Evolutionary conservation across 2,113 vertebrate genomes (phyloP), one percentile per base, ranked within the genome.

Genomic region (Phylloscopus trochilus): DNA sequence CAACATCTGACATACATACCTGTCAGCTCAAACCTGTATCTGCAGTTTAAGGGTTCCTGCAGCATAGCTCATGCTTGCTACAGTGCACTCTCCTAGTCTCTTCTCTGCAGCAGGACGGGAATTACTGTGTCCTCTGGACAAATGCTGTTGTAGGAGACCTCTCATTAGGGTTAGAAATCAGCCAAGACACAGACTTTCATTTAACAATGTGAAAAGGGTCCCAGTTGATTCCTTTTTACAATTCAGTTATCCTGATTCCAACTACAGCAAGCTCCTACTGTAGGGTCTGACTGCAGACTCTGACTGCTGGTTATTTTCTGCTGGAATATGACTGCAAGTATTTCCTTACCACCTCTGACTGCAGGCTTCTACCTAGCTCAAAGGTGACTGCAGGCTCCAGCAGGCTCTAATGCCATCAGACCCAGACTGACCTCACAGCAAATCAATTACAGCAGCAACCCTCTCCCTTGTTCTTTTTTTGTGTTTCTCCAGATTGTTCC

Each of bases 1-100:
- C 26, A 68, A 39, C 5, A 3, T 31, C 28, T 0, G 3, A 52
- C 39, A 31, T 12, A 21, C 3, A 0, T 13, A 53, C 16, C 37
- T 86, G 39, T 35, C 76, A 70, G 39, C 35, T 92, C 64, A 74
- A 21, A 83, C 37, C 68, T 9, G 0, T 31, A 47, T 3, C 43
- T 74, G 39, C 35, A 59, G 3, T 28, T 62, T 33, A 22, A 62
- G 39, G 23, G 44, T 3, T 75, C 74, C 52, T 86, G 44, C 75
- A 83, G 37, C 2, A 0, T 1, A 56, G 37, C 17, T 58, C 16
- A 7, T 18, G 11, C 51, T 63, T 35, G 20, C 55, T 86, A 21
- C 55, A 67, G 15, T 28, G 55, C 46, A 31, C 16, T 53, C 33
- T 59, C 31, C 21, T 24, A 26, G 16, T 27, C 16, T 67, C 18